A percentile compares a stretch with the other conserved stretches of the same genome.
These are phyloP conservation scores for Crotalus helleri DNA, from an alignment of 2,113 vertebrate genomes.

Conservation along the genomic window DNA sequence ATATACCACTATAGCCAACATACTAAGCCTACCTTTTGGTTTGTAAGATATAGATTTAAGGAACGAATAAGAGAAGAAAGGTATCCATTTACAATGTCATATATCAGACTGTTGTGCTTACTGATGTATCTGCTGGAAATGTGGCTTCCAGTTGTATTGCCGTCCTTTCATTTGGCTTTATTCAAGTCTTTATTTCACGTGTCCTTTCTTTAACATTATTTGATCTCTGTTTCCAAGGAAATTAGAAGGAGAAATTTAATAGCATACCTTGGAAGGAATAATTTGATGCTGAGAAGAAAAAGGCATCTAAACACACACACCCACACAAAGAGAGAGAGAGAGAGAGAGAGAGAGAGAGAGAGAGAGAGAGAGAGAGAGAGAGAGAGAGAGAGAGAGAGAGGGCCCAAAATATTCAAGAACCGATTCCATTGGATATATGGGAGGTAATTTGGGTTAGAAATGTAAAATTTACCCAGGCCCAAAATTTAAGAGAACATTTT, in stretches of 20 bases:
- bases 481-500: no score
- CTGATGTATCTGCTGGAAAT: not conserved
- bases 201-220: not conserved
- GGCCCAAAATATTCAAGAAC: no score
- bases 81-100: not conserved
- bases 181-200: not conserved
- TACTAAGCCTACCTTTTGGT: not conserved
- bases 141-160: not conserved
- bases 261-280: not conserved
- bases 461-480: no score
- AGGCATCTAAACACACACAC: no score
- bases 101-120: not conserved
- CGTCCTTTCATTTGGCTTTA: not conserved
- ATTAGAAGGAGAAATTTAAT: not conserved
- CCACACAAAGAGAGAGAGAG: no score
- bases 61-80: not conserved
- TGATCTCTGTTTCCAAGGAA: not conserved
- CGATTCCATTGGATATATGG: no score
- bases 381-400: no score
- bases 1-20: not conserved
- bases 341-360: no score
- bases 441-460: no score
- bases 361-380: no score
- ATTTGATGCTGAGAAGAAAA: not conserved
- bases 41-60: not conserved